A percentile compares a stretch with the other conserved stretches of the same genome.
Conservation (phyloP, 1,140 invertebrate species). For the Microvelia longipes region DNA sequence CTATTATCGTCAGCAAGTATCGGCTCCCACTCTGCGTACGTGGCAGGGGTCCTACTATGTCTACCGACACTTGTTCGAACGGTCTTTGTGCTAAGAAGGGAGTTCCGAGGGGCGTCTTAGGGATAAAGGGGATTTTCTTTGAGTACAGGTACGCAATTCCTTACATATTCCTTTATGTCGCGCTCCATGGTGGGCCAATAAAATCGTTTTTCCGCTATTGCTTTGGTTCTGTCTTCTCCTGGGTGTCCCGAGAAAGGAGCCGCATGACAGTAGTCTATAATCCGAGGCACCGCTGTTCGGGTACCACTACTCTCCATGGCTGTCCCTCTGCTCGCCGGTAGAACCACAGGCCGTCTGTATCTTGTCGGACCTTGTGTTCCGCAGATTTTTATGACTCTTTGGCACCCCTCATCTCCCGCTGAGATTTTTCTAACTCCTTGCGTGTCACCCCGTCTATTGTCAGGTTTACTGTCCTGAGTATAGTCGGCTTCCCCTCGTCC, state of each 20-base stretch:
- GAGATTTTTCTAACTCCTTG: not conserved
- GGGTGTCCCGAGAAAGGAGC: constrained; percentile 17
- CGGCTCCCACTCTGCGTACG: not conserved
- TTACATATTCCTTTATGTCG: constrained; percentile 16
- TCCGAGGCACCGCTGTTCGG: not conserved
- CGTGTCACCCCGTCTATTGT: not conserved
- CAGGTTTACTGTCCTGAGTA: not conserved
- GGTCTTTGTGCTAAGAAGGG: not conserved
- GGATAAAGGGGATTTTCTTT: constrained; percentile 14
- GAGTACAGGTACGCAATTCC: constrained; percentile 15
- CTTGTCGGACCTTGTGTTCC: not conserved
- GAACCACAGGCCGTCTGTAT: not conserved
- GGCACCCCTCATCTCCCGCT: not conserved
- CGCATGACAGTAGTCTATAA: not conserved
- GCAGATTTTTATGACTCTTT: not conserved
- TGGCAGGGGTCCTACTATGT: not conserved
- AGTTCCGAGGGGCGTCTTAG: constrained; percentile 7
- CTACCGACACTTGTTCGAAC: constrained; percentile 10
- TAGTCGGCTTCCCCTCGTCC: not conserved
- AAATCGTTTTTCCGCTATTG: constrained; percentile 8
- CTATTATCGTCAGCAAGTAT: constrained; percentile 2
- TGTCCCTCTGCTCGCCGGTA: not conserved
- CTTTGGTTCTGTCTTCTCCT: constrained; percentile 14
- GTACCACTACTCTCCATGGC: not conserved
- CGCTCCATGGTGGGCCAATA: constrained; percentile 17